Evolutionary conservation across 1,140 invertebrate species (phyloP).

Genomic region (Drosophila ohnishii): DNA sequence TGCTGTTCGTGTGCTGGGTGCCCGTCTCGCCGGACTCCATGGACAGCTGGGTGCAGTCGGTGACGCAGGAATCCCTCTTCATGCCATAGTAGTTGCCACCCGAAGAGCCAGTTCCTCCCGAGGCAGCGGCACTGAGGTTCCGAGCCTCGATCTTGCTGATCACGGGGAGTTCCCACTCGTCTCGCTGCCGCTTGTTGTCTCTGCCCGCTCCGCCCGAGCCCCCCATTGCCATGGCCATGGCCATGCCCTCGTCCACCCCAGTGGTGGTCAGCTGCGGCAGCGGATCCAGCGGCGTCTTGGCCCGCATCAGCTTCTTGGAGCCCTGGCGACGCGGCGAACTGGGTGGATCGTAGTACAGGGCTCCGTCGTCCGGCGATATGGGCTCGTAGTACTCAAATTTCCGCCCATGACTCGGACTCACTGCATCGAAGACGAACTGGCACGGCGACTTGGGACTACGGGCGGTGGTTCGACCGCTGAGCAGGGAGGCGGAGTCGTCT

Average conservation of each 20-base stretch:
- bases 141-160: conserved; percentile 72
- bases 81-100: conserved; percentile 51
- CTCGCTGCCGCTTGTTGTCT: conserved; percentile 55
- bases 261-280: conserved; percentile 57
- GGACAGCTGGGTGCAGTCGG: conserved; percentile 78
- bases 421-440: conserved; percentile 82
- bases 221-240: conserved; percentile 19
- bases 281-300: conserved; percentile 38
- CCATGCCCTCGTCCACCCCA: conserved; percentile 27
- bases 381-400: conserved; percentile 82
- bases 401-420: conserved; percentile 65
- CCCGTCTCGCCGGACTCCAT: conserved; percentile 70
- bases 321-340: conserved; percentile 65
- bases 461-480: conserved; percentile 54
- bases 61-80: conserved; percentile 79
- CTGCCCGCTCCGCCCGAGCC: not conserved
- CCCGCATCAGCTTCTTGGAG: conserved; percentile 62
- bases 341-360: conserved; percentile 66
- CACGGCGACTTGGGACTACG: conserved; percentile 75
- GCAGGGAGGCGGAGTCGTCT: conserved; percentile 65
- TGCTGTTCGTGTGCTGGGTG: conserved; percentile 70
- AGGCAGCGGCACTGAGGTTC: conserved; percentile 48
- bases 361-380: conserved; percentile 77
- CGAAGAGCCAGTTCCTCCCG: not conserved
- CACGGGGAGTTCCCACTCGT: conserved; percentile 71